Base-by-base conservation (phyloP, 2,888 invertebrate genomes). In the Andrena praecox region DNA sequence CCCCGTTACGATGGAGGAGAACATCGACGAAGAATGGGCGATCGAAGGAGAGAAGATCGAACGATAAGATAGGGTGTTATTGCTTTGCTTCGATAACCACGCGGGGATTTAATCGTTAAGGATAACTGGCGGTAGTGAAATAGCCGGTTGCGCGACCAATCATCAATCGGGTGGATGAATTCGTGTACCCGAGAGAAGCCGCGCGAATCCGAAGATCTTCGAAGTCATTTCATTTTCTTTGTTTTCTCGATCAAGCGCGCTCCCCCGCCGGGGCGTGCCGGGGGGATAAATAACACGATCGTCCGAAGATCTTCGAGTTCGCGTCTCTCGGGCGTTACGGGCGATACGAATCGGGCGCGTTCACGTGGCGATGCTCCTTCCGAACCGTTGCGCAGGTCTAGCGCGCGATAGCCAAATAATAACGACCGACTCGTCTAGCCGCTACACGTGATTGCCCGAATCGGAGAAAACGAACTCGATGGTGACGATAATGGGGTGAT, bases 61-160 rank as follows among this genome's bases (percentile, higher is more conserved):
- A 71, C 67, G 73, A 81, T 42, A 27, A 42, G 20, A 60, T 31
- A 33, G 60, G 48, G 50, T 52, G 59, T 74, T 71, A 75, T 74
- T 80, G 80, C 82, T 77, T 80, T 62, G 54, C 63, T 42, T 68
- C 66, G 76, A 48, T 79, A 56, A 78, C 67, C 75, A 72, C 56
- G 69, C 50, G 77, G 66, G 66, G 59, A 78, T 76, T 82, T 72
- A 82, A 77, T 85, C 71, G 76, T 74, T 77, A 82, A 74, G 77
- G 80, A 82, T 88, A 85, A 87, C 83, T 92, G 93, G 90, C 92
- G 93, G 93, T 93, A 91, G 88, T 92, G 91, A 89, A 89, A 93
- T 91, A 92, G 93, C 93, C 92, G 93, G 93, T 93, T 93, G 93
- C 91, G 91, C 91, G 90, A 92, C 86, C 80, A 86, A 90, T 88